Evolutionary conservation across 2,797 vertebrate species (phyloP).

Genomic region (Tangara arthus): DNA sequence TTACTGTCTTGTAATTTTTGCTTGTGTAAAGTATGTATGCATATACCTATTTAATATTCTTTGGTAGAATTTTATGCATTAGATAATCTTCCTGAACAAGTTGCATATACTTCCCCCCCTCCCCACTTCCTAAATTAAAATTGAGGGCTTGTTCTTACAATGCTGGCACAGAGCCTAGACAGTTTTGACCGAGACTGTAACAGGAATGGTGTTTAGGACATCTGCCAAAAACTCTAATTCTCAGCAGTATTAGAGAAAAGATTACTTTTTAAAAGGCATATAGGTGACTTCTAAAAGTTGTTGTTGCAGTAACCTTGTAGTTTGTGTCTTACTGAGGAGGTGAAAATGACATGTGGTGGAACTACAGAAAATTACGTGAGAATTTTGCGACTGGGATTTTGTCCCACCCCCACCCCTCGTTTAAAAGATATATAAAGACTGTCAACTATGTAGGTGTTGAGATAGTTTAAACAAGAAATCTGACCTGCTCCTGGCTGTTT

Average conservation of each 20-base stretch:
- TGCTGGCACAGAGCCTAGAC: constrained; percentile 57
- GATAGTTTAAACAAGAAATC: neutral
- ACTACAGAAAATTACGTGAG: neutral
- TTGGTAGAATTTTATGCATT: neutral
- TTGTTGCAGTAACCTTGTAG: neutral
- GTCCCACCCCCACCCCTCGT: neutral
- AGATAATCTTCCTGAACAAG: neutral
- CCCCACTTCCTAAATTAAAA: constrained; percentile 46
- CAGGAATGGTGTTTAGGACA: constrained; percentile 39
- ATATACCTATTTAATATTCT: neutral
- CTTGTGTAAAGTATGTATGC: neutral
- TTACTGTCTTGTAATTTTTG: neutral
- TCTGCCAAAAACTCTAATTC: constrained; percentile 52
- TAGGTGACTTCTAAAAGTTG: constrained; percentile 1
- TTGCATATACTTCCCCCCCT: neutral
- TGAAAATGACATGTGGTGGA: neutral
- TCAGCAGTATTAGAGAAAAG: constrained; percentile 21
- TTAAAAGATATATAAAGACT: neutral
- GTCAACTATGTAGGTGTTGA: neutral
- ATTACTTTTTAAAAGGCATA: constrained; percentile 28
- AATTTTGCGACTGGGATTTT: neutral
- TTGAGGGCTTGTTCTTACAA: constrained; percentile 24
- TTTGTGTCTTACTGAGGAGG: neutral
- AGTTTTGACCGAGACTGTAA: constrained; percentile 34
- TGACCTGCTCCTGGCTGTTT: neutral